phyloP scores from a whole-genome alignment of 2,113 vertebrate genomes.

The Muscicapa adusta region DNA sequence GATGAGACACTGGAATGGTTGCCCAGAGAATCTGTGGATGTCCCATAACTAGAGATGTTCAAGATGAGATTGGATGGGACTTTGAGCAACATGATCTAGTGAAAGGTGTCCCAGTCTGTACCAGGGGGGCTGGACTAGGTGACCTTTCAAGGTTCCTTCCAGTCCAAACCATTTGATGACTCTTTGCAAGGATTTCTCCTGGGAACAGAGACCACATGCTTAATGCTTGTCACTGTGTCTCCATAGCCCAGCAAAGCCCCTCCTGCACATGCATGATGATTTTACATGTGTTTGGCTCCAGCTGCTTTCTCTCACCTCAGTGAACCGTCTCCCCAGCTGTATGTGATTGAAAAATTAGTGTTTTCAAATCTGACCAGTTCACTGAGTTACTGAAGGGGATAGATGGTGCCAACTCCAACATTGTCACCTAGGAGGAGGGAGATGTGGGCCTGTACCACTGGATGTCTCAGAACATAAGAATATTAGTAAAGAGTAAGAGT shows the following conservation, averaged over 20 bases:
- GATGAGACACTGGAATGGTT: not conserved
- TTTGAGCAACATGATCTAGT: not conserved
- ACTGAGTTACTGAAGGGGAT: not conserved
- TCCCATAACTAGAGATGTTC: not conserved
- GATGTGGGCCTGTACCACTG: not conserved
- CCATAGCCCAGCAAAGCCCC: accelerated
- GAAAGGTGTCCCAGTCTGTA: not conserved
- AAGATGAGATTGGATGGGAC: not conserved
- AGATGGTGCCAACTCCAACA: not conserved
- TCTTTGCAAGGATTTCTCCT: not conserved
- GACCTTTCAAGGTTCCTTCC: not conserved
- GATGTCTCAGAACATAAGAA: not conserved
- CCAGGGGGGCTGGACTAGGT: not conserved
- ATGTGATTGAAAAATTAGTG: not conserved
- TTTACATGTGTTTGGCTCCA: not conserved
- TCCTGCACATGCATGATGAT: not conserved
- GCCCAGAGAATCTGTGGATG: not conserved
- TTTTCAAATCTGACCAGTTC: not conserved
- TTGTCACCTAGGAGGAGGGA: not conserved
- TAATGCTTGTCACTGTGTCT: no score
- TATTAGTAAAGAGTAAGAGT: not conserved
- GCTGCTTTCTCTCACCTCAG: not conserved
- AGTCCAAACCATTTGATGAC: not conserved
- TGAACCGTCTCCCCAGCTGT: not conserved
- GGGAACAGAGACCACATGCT: not conserved